Evolutionary conservation across 2,113 vertebrate genomes (phyloP).

Genomic region (Polypterus bichir): DNA sequence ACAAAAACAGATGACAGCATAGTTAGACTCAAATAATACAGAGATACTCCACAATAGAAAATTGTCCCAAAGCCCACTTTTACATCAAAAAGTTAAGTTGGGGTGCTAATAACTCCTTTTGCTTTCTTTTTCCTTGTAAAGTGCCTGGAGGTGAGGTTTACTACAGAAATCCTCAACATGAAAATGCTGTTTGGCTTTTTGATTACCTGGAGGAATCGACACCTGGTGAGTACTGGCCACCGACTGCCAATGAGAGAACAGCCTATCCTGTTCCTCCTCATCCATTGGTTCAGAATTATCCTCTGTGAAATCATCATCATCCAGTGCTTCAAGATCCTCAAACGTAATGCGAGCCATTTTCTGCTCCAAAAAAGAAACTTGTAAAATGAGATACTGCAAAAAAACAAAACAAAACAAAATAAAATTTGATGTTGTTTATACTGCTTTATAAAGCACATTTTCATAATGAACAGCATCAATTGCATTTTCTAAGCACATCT

Average conservation of each 20-base stretch:
- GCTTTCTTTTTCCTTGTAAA: background rate
- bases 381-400: background rate
- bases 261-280: constrained; percentile 27
- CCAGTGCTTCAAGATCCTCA: constrained; percentile 56
- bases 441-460: no score
- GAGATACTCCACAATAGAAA: no score
- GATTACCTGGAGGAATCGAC: constrained; percentile 54
- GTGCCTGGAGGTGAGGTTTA: no score
- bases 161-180: no score
- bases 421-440: background rate
- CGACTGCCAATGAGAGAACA: constrained; percentile 59
- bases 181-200: no score
- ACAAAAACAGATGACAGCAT: no score
- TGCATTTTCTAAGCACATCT: no score
- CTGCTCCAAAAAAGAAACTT: background rate
- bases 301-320: constrained; percentile 33
- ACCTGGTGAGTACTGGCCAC: constrained; percentile 65
- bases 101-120: background rate
- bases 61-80: background rate
- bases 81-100: background rate
- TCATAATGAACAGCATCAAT: no score
- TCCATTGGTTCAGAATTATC: constrained; percentile 38
- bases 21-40: no score
- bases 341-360: constrained; percentile 62
- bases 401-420: background rate